phyloP scores from a whole-genome alignment of 2,113 vertebrate species.

The Anguilla rostrata region DNA sequence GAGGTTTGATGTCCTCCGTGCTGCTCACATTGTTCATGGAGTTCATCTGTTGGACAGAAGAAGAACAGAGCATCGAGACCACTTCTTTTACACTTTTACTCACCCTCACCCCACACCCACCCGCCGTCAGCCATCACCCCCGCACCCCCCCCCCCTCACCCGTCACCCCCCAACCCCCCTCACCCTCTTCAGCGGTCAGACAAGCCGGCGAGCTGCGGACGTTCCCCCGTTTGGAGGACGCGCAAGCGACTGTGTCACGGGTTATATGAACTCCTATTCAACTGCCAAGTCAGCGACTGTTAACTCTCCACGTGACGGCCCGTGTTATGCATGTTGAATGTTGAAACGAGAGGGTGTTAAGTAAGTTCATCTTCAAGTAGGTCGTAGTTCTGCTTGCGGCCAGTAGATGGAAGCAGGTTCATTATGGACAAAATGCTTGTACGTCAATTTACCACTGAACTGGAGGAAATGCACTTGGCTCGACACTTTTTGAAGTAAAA shows the following conservation, averaged over 20 bases:
- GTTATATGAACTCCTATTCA: conserved; percentile 7
- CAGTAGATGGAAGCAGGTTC: conserved; percentile 8
- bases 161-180: too few species aligned
- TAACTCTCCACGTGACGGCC: neutral
- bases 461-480: neutral
- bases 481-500: neutral
- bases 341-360: neutral
- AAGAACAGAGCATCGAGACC: neutral
- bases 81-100: too few species aligned
- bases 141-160: too few species aligned
- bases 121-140: too few species aligned
- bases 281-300: neutral
- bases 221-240: neutral
- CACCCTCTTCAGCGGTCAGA: too few species aligned
- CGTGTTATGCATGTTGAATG: neutral
- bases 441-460: neutral
- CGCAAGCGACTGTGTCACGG: neutral
- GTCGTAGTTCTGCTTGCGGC: neutral
- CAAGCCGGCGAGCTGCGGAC: neutral
- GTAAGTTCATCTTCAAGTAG: neutral
- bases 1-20: conserved; percentile 89
- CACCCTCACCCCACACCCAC: too few species aligned
- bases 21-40: conserved; percentile 81
- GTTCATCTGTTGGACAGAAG: conserved; percentile 74
- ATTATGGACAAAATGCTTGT: neutral